Base-by-base conservation (phyloP, 2,888 invertebrate species). In the Agelastica alni region DNA sequence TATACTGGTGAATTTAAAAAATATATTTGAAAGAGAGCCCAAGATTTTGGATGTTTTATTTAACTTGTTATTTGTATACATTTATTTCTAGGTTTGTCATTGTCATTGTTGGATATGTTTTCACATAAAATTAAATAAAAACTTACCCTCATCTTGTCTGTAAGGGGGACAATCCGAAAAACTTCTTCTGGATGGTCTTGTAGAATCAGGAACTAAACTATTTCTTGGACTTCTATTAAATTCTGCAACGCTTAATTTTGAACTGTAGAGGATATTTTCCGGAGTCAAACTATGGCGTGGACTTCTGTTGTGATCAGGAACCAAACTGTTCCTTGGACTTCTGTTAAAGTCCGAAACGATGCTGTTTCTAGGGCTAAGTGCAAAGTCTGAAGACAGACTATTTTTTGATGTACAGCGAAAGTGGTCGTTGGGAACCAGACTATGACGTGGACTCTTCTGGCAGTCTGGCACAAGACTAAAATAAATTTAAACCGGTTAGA, bases 261-360 rank as follows among this genome's bases (percentile, higher is more conserved):
- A 73, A 32, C 72, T 70, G 56, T 72, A 69, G 30, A 70, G 68
- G 51, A 73, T 75, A 39, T 75, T 76, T 39, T 85, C 86, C 14
- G 86, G 85, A 18, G 83, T 80, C 42, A 86, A 79, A 10, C 85
- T 85, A 65, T 85, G 84, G 44, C 86, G 78, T 0, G 85, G 81
- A 13, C 46, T 47, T 7, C 51, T 46, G 51, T 84, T 85, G 82
- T 78, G 36, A 72, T 70, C 60, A 1, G 81, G 80, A 0, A 80
- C 79, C 36, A 85, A 64, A 2, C 83, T 83, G 58, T 82, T 79
- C 34, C 85, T 75, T 3, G 83, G 80, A 62, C 83, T 83, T 43
- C 82, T 77, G 48, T 81, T 81, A 36, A 58, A 65, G 44, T 66
- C 63, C 36, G 83, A 83, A 1, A 79, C 76, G 51, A 84, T 71